Evolutionary conservation across 2,113 vertebrate species (phyloP).

Genomic region (Scopus umbretta): DNA sequence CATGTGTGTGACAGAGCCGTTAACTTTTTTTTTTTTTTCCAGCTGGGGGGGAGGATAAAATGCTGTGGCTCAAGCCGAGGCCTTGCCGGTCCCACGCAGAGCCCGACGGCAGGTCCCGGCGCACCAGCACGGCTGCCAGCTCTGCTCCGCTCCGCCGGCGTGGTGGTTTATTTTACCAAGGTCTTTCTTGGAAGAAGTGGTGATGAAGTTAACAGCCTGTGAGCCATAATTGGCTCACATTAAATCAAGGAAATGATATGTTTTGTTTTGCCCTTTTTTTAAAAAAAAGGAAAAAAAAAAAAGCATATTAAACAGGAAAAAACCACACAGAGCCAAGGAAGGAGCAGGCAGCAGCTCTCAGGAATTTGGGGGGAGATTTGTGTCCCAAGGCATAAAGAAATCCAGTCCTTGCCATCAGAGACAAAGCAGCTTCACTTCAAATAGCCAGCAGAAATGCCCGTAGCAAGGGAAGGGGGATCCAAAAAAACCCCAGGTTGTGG

Average conservation of each 20-base stretch:
- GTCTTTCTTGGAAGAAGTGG: conserved; percentile 45
- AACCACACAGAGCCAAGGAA: neutral
- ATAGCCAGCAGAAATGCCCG: neutral
- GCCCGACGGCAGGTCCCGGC: conserved; percentile 1
- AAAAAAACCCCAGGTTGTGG: neutral
- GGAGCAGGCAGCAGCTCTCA: conserved; percentile 41
- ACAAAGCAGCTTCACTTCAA: neutral
- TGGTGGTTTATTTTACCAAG: conserved; percentile 51
- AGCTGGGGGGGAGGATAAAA: neutral
- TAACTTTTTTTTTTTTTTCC: conserved; percentile 38
- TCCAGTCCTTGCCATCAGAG: neutral
- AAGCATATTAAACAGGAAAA: conserved; percentile 18
- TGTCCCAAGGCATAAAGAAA: neutral
- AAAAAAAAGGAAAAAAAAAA: neutral
- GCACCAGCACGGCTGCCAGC: neutral
- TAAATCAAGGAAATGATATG: conserved; percentile 59
- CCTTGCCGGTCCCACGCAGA: neutral
- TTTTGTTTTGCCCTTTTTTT: conserved; percentile 10
- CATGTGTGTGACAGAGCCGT: conserved; percentile 34
- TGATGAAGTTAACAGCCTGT: conserved; percentile 68
- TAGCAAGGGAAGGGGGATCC: neutral
- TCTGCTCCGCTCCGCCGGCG: neutral
- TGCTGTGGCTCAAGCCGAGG: neutral
- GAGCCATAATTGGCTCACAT: conserved; percentile 47
- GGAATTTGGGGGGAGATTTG: conserved; percentile 3